A percentile compares a stretch with the other conserved stretches of the same genome.
Conservation (phyloP, 2,113 vertebrate species). For the Haplochromis burtoni region DNA sequence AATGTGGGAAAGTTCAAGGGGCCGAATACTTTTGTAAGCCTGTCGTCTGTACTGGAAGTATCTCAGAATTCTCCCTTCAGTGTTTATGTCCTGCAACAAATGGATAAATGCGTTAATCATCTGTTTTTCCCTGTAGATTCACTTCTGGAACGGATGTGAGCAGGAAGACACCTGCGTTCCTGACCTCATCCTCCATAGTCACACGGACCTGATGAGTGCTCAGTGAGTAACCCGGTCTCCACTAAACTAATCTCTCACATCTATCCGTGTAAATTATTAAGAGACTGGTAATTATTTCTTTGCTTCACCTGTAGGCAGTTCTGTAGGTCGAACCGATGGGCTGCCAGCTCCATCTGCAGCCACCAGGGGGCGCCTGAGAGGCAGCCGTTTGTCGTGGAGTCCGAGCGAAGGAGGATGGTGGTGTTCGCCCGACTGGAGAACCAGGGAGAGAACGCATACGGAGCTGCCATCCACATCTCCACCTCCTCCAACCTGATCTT, state of each 20-base stretch:
- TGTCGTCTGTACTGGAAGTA: not conserved
- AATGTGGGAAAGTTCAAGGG: not conserved
- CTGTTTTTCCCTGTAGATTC: conserved; percentile 68
- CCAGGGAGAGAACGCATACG: conserved; percentile 86
- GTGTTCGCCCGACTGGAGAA: conserved; percentile 82
- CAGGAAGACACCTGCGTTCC: conserved; percentile 87
- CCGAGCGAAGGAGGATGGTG: conserved; percentile 71
- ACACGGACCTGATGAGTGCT: conserved; percentile 75
- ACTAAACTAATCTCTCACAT: not conserved
- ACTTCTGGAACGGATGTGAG: conserved; percentile 94
- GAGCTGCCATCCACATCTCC: conserved; percentile 77
- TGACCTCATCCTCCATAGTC: conserved; percentile 79
- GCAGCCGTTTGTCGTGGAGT: conserved; percentile 72
- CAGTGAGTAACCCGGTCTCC: conserved; percentile 58
- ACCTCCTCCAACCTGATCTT: conserved; percentile 85
- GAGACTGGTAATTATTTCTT: not conserved
- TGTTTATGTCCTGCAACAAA: not conserved
- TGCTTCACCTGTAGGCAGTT: conserved; percentile 70
- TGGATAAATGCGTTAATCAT: not conserved
- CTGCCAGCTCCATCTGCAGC: conserved; percentile 36
- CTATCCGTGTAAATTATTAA: not conserved
- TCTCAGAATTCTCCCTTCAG: not conserved
- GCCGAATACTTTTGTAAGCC: accelerated
- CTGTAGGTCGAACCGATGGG: conserved; percentile 65
- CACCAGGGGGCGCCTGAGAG: not conserved